Base-by-base conservation (phyloP, 2,888 invertebrate genomes). In the Zhengitettix transpicula region DNA sequence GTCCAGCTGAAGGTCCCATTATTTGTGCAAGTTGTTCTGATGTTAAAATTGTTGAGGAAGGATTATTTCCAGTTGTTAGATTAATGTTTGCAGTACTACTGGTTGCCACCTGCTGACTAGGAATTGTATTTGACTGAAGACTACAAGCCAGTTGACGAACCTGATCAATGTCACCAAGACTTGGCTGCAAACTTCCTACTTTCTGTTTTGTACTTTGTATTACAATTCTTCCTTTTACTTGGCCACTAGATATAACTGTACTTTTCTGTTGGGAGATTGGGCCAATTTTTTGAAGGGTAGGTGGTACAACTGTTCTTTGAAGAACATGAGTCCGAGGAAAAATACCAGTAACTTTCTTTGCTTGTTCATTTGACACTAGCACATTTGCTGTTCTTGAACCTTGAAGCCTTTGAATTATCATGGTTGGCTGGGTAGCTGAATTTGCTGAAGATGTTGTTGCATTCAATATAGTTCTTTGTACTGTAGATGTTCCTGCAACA, bases 1-100 rank as follows among this genome's bases (percentile, higher is more conserved):
- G 62, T 14, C 52, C 62, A 28, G 62, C 51, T 42, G 56, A 15
- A 11, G 61, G 51, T 54, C 56, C 58, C 28, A 68, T 61, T 10
- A 67, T 67, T 58, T 68, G 66, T 40, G 68, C 62, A 44, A 62
- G 44, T 28, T 62, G 62, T 11, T 62, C 60, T 12, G 58, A 15
- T 14, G 58, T 51, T n/a, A 62, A 40, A 11, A 61, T 44, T 14
- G 51, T 16, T n/a, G 28, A 5, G 28, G 28, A 28, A 28, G 28
- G 28, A 28, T 28, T 28, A 28, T 2, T 28, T 28, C 28, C 28
- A 28, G 28, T 28, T 28, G 28, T 28, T 28, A 28, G 7, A 28
- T 28, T 28, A 28, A 28, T 28, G 28, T 28, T 28, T 5, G 28
- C 2, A 28, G 28, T 5, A 28, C 28, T 28, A 7, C 28, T 28